These are phyloP conservation scores for Danionella cerebrum DNA, from an alignment of 2,113 vertebrate genomes.

Conservation along the genomic window DNA sequence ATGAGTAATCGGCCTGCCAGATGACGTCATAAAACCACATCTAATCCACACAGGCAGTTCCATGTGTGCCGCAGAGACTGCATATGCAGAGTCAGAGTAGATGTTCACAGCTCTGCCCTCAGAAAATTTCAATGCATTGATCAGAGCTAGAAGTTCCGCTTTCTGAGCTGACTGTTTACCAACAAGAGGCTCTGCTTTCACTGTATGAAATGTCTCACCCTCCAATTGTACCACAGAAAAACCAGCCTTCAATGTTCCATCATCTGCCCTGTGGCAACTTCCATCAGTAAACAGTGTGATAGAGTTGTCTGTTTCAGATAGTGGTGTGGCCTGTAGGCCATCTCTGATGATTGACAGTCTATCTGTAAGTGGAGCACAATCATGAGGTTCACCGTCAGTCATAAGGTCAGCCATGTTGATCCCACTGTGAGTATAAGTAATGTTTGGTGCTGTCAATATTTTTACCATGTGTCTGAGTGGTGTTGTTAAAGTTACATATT, in stretches of 20 bases:
- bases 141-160: background rate
- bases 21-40: background rate
- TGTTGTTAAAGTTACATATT: background rate
- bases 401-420: constrained; percentile 3
- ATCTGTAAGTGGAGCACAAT: background rate
- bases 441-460: background rate
- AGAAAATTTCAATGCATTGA: background rate
- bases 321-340: background rate
- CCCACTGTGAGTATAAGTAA: background rate
- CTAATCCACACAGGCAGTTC: background rate
- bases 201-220: background rate
- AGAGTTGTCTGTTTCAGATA: background rate
- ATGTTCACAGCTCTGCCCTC: background rate
- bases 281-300: background rate
- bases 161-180: background rate
- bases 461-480: background rate
- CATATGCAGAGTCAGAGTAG: background rate
- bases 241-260: background rate
- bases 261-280: background rate
- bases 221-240: background rate
- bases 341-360: background rate
- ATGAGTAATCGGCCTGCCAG: background rate
- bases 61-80: background rate
- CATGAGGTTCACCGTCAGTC: background rate
- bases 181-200: background rate